These are phyloP conservation scores for Spialia ferax DNA, from an alignment of 2,888 invertebrate species.

Conservation along the genomic window DNA sequence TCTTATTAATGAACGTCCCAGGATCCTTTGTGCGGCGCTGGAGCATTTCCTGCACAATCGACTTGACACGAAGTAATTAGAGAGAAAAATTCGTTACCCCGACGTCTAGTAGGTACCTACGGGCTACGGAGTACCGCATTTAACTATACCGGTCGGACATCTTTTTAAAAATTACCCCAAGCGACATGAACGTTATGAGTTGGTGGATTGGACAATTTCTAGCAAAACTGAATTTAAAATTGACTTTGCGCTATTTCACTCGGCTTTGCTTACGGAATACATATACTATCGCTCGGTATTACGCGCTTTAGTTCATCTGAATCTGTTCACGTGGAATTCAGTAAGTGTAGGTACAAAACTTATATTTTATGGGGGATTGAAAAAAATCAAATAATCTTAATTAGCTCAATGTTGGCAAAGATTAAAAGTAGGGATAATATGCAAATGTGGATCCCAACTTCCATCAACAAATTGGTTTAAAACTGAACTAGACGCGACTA, in stretches of 20 bases:
- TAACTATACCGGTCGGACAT: slow-evolving; percentile 63
- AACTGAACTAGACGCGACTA: neutral
- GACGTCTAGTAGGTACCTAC: slow-evolving; percentile 68
- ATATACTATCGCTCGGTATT: neutral
- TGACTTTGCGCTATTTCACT: slow-evolving; percentile 33
- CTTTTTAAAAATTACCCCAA: slow-evolving; percentile 50
- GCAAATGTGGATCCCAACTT: neutral
- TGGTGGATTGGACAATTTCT: slow-evolving; percentile 25
- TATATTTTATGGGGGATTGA: too few relatives aligned
- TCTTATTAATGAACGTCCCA: slow-evolving; percentile 85
- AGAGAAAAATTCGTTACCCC: slow-evolving; percentile 82
- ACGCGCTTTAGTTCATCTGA: too few relatives aligned
- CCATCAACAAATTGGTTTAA: neutral
- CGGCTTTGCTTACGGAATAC: neutral
- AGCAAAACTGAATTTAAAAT: slow-evolving; percentile 26
- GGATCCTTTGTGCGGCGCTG: slow-evolving; percentile 75
- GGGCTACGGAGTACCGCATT: slow-evolving; percentile 63
- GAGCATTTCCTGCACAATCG: slow-evolving; percentile 83
- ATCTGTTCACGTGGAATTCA: too few relatives aligned
- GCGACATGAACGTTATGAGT: slow-evolving; percentile 45
- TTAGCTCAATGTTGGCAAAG: too few relatives aligned
- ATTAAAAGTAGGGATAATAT: neutral
- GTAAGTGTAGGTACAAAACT: too few relatives aligned
- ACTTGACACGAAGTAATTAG: slow-evolving; percentile 85
- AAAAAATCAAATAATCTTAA: too few relatives aligned